Conservation (phyloP, 2,113 vertebrate genomes). For the Malaclemys terrapin region DNA sequence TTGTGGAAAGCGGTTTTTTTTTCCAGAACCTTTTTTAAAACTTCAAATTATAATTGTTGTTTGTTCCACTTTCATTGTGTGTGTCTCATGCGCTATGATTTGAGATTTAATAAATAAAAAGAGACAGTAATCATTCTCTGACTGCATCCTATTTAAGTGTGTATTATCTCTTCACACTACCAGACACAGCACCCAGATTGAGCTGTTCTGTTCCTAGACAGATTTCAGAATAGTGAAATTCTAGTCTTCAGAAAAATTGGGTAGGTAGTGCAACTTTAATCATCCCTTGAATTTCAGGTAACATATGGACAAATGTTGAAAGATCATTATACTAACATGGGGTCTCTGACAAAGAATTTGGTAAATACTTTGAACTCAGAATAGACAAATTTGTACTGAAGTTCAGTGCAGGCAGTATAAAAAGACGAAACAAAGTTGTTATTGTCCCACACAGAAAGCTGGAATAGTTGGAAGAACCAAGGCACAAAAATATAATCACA, state of each 20-base stretch:
- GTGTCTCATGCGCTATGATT: neutral
- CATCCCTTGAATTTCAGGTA: neutral
- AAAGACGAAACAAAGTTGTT: constrained; percentile 3
- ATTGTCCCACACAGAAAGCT: neutral
- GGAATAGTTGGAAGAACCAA: neutral
- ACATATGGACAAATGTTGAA: neutral
- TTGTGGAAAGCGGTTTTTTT: neutral
- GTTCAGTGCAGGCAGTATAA: neutral
- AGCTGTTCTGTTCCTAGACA: constrained; percentile 4
- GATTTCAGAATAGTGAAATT: neutral
- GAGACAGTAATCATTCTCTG: neutral
- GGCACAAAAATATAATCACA: neutral
- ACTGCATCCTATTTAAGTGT: neutral
- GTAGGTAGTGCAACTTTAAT: neutral
- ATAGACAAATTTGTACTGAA: neutral
- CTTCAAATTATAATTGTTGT: neutral
- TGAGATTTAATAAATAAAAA: constrained; percentile 13
- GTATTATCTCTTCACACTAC: neutral
- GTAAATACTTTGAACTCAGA: neutral
- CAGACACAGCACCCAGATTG: neutral
- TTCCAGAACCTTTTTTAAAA: neutral
- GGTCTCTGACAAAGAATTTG: neutral
- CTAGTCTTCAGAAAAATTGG: neutral
- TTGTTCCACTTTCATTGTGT: neutral
- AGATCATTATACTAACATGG: neutral